Base-by-base conservation (phyloP, 2,113 vertebrate genomes). In the Callipepla squamata region DNA sequence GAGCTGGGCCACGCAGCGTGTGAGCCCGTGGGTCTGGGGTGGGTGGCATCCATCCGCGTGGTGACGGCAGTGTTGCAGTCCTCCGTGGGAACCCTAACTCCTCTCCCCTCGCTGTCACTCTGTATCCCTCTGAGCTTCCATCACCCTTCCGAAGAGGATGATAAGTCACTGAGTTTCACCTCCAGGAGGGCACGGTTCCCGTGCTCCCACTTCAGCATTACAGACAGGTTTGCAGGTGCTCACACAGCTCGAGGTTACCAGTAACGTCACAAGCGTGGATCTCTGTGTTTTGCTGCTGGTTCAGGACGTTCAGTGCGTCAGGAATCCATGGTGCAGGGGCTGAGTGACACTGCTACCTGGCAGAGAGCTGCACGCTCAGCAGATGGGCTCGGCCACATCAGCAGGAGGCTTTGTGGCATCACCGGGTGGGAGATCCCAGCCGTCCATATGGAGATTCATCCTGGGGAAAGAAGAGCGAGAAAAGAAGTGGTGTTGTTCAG, bases 141-240 rank as follows among this genome's bases (percentile, higher is more conserved):
- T 65, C 20, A 11, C 32, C 36, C 45, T 63, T 32, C 53, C 67
- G 63, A 47, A 10, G 9, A 53, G 40, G 50, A 32, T 28, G 0
- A 0, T 53, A 45, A 74, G 57, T 25, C 50, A 3, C 63, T 65
- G 36, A 3, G 51, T 21, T 92, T 66, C 67, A 23, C 57, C 63
- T 80, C 45, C 25, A 12, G 1, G 0, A 20, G 2, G 1, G 5
- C 34, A 1, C 23, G 3, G 2, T 8, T n/a, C 30, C 55, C 20
- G 53, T 11, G 51, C 26, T 25, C 26, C 57, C 3, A 4, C 67
- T 53, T 22, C 11, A 28, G 25, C 4, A 4, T n/a, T 17, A 51
- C 38, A 4, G 34, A 11, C 32, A 32, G 23, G 15, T 9, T 10
- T 4, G 14, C 5, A 1, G 6, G 2, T 14, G 32, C 65, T 42